phyloP scores from a whole-genome alignment of 1,140 invertebrate species.

The Conopomorpha cramerella region DNA sequence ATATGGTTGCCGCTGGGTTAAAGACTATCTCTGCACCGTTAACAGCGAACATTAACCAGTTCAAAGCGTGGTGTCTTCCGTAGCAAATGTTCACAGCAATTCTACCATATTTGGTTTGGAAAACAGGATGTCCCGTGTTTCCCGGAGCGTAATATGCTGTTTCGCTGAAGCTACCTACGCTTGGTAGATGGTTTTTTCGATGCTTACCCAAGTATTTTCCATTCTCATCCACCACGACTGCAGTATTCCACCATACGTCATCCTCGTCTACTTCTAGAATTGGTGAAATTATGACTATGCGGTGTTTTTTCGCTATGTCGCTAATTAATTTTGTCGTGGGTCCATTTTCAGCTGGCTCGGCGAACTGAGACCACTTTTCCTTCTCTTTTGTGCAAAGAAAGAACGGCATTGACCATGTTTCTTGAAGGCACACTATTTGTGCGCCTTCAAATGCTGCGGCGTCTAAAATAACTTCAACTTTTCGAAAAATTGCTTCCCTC shows the following conservation, averaged over 20 bases:
- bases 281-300: conserved; percentile 95
- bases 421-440: conserved; percentile 94
- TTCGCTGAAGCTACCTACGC: conserved; percentile 97
- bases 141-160: conserved; percentile 97
- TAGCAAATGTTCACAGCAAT: conserved; percentile 98
- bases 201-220: conserved; percentile 92
- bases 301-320: conserved; percentile 78
- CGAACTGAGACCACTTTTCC: conserved; percentile 94
- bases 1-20: conserved; percentile 94
- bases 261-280: conserved; percentile 91
- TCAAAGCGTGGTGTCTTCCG: conserved; percentile 95
- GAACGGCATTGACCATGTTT: conserved; percentile 99
- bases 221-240: conserved; percentile 87
- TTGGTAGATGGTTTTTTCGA: conserved; percentile 97
- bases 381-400: conserved; percentile 97
- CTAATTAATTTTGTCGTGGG: conserved; percentile 83
- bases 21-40: conserved; percentile 99
- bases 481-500: conserved; percentile 76
- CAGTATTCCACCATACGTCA: conserved; percentile 94
- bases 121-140: conserved; percentile 93
- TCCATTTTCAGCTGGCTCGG: conserved; percentile 87
- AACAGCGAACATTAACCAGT: conserved; percentile 95
- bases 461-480: conserved; percentile 79
- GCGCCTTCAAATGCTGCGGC: conserved; percentile 81
- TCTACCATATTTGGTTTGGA: conserved; percentile 81